Evolutionary conservation across 2,113 vertebrate genomes (phyloP).

Genomic region (Prochilodus magdalenae): DNA sequence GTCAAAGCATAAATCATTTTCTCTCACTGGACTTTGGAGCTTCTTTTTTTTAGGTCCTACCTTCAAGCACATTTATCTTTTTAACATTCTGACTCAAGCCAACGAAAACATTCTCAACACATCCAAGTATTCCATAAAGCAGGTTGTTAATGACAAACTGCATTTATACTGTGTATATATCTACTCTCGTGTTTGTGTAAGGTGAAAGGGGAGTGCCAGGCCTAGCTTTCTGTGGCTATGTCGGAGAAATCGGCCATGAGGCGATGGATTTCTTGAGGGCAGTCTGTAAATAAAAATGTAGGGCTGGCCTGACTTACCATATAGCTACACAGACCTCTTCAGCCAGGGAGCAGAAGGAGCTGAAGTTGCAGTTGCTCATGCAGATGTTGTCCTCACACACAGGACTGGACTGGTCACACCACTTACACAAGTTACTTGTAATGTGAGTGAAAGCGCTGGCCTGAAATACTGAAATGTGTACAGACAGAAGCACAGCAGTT

Average conservation of each 20-base stretch:
- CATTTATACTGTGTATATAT: constrained; percentile 1
- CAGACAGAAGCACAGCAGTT: background rate
- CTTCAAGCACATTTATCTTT: background rate
- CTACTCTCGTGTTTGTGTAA: background rate
- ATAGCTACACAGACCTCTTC: constrained; percentile 88
- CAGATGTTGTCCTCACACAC: constrained; percentile 82
- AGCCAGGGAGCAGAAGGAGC: constrained; percentile 80
- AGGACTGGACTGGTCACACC: constrained; percentile 82
- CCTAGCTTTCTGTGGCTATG: background rate
- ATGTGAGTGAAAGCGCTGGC: constrained; percentile 73
- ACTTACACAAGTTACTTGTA: constrained; percentile 85
- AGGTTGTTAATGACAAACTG: background rate
- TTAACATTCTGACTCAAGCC: background rate
- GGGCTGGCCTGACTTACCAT: constrained; percentile 74
- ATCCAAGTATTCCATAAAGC: background rate
- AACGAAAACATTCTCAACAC: background rate
- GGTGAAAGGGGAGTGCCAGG: background rate
- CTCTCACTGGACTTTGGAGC: background rate
- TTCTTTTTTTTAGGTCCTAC: background rate
- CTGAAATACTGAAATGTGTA: constrained; percentile 46
- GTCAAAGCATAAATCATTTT: background rate
- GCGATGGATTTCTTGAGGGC: background rate
- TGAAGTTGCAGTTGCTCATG: constrained; percentile 85
- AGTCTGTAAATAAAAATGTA: constrained; percentile 21
- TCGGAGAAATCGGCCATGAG: constrained; percentile 14